Evolutionary conservation across 2,797 vertebrate species (phyloP).

Genomic region (Darevskia nairensis): DNA sequence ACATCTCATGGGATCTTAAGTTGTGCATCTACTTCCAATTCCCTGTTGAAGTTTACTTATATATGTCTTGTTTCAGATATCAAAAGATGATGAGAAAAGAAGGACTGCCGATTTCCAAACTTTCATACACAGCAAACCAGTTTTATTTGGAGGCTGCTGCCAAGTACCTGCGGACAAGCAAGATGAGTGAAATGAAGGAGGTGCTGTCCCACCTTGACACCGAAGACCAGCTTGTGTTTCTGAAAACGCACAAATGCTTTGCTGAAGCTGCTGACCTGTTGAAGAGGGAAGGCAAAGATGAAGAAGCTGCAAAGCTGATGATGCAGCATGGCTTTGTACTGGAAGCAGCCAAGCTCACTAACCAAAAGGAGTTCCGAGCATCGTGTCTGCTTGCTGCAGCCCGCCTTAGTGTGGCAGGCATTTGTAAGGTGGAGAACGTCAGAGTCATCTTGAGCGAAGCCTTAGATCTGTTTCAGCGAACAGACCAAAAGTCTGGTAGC

Average conservation of each 20-base stretch:
- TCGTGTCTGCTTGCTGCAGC: constrained; percentile 77
- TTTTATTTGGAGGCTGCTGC: constrained; percentile 82
- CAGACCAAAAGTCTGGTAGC: constrained; percentile 63
- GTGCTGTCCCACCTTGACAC: constrained; percentile 79
- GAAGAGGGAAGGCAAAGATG: constrained; percentile 72
- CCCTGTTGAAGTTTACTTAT: not conserved
- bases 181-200: constrained; percentile 76
- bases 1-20: not conserved
- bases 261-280: constrained; percentile 78
- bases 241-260: constrained; percentile 77
- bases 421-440: not conserved
- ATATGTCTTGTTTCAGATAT: constrained; percentile 68
- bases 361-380: constrained; percentile 75
- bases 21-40: not conserved
- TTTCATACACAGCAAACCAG: constrained; percentile 78
- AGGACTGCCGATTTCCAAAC: constrained; percentile 62
- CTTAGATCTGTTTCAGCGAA: constrained; percentile 72
- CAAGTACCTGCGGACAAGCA: constrained; percentile 76
- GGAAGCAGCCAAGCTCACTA: constrained; percentile 79
- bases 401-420: constrained; percentile 58
- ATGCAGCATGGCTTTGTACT: constrained; percentile 78
- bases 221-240: constrained; percentile 83
- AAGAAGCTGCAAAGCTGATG: constrained; percentile 83
- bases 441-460: constrained; percentile 73
- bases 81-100: constrained; percentile 71